These are phyloP conservation scores for Araneus ventricosus DNA, from an alignment of 1,140 invertebrate genomes.

Conservation along the genomic window DNA sequence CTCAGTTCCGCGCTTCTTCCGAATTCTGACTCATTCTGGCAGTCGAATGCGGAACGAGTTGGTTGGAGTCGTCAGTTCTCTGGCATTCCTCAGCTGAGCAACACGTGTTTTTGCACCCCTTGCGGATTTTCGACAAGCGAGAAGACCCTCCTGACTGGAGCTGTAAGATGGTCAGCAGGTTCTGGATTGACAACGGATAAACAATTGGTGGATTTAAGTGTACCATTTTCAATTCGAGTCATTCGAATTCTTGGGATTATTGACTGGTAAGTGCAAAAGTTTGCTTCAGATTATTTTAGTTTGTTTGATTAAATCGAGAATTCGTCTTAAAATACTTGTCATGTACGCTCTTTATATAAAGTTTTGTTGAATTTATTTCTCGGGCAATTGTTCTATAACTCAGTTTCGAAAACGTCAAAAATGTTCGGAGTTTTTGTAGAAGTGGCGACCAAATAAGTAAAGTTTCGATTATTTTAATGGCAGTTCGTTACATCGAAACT, in stretches of 20 bases:
- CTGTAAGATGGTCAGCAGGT: constrained; percentile 49
- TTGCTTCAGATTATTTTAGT: too few relatives aligned
- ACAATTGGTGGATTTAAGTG: not conserved
- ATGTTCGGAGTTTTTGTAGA: too few relatives aligned
- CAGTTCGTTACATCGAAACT: too few relatives aligned
- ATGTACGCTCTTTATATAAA: too few relatives aligned
- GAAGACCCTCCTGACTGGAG: not conserved
- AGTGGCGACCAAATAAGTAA: too few relatives aligned
- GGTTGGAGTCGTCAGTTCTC: not conserved
- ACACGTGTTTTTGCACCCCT: constrained; percentile 48
- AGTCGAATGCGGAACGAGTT: not conserved
- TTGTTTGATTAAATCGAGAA: too few relatives aligned
- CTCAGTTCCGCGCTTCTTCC: not conserved
- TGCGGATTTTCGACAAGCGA: not conserved
- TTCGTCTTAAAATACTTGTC: too few relatives aligned
- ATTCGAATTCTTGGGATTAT: not conserved
- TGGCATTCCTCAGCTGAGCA: not conserved
- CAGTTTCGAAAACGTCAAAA: too few relatives aligned
- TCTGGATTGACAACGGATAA: constrained; percentile 62
- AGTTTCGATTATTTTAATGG: too few relatives aligned
- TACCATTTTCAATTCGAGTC: too few relatives aligned
- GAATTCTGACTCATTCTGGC: constrained; percentile 15
- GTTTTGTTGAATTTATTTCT: too few relatives aligned
- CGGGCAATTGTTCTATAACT: too few relatives aligned
- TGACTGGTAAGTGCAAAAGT: constrained; percentile 14